These are phyloP conservation scores for Listrodromus nycthemerus DNA, from an alignment of 2,888 invertebrate genomes.

Conservation along the genomic window DNA sequence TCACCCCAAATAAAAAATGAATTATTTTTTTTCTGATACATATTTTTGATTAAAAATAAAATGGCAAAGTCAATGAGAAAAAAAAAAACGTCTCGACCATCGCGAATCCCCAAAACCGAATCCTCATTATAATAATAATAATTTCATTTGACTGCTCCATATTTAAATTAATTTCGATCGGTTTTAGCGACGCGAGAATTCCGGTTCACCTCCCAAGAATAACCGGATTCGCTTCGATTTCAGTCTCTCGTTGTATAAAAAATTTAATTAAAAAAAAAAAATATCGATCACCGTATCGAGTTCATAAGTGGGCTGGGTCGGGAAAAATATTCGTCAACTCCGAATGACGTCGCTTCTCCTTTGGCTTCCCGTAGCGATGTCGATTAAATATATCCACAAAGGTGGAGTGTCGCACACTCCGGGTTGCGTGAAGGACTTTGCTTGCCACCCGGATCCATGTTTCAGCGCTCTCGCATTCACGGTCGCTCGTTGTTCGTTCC, in stretches of 20 bases:
- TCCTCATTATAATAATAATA: too few relatives aligned
- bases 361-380: slow-evolving; percentile 14
- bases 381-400: slow-evolving; percentile 45
- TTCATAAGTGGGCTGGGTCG: too few relatives aligned
- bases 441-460: slow-evolving; percentile 54
- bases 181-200: background rate
- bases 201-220: background rate
- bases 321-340: too few relatives aligned
- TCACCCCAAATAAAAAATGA: too few relatives aligned
- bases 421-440: slow-evolving; percentile 53
- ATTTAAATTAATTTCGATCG: background rate
- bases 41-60: too few relatives aligned
- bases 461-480: slow-evolving; percentile 40
- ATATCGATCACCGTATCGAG: too few relatives aligned
- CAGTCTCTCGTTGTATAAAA: background rate
- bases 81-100: too few relatives aligned
- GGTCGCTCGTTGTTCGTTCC: slow-evolving; percentile 50
- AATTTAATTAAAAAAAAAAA: too few relatives aligned
- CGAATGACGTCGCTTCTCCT: background rate
- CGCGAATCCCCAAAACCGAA: too few relatives aligned
- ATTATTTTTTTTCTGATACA: too few relatives aligned
- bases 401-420: slow-evolving; percentile 62
- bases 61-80: too few relatives aligned
- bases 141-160: background rate
- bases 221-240: background rate